These are phyloP conservation scores for Menidia menidia DNA, from an alignment of 2,797 vertebrate genomes.

Conservation along the genomic window DNA sequence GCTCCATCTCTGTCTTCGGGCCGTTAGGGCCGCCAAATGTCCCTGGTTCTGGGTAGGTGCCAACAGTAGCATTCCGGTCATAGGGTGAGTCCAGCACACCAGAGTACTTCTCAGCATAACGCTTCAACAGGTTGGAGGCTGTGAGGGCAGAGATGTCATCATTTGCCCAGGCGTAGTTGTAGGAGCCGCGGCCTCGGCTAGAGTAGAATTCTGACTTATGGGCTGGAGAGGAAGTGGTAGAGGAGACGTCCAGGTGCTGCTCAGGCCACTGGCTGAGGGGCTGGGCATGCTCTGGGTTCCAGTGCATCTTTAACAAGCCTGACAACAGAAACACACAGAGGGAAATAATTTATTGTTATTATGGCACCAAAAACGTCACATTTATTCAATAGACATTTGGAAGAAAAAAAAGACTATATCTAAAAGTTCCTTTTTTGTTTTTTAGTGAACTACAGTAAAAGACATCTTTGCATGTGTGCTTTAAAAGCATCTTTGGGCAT, in stretches of 20 bases:
- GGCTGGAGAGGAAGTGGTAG: constrained; percentile 94
- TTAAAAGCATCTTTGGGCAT: background rate
- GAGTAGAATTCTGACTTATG: constrained; percentile 93
- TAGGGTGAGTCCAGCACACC: constrained; percentile 92
- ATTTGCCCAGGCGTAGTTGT: constrained; percentile 97
- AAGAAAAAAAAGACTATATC: too few relatives aligned
- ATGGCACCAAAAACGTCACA: background rate
- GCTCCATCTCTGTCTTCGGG: constrained; percentile 90
- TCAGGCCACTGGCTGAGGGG: constrained; percentile 98
- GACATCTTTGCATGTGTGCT: too few relatives aligned
- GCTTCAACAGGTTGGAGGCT: constrained; percentile 96
- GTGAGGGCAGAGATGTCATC: constrained; percentile 98
- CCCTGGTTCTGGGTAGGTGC: constrained; percentile 86
- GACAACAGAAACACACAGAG: constrained; percentile 29
- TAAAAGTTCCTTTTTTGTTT: too few relatives aligned
- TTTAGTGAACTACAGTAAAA: too few relatives aligned
- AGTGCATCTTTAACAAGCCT: constrained; percentile 99
- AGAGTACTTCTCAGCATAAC: constrained; percentile 97
- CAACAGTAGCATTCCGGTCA: constrained; percentile 87
- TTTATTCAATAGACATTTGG: background rate
- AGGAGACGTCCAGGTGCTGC: constrained; percentile 98
- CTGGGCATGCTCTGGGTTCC: constrained; percentile 99
- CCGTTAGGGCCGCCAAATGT: constrained; percentile 84
- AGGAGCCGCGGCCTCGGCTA: constrained; percentile 85
- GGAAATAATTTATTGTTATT: background rate